Evolutionary conservation across 2,888 invertebrate species (phyloP).

Genomic region (Cheiracanthium punctorium): DNA sequence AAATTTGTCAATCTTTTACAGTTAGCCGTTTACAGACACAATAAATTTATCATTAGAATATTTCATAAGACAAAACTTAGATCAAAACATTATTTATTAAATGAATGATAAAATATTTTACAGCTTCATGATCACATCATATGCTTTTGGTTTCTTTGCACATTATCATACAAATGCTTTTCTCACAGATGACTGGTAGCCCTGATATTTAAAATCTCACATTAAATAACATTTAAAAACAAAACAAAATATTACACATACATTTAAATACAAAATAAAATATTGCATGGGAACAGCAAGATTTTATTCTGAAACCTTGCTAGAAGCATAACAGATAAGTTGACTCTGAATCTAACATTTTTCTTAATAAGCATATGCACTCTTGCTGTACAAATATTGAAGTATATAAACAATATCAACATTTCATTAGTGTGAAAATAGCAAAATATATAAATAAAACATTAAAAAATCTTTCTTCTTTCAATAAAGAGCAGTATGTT

Average conservation of each 20-base stretch:
- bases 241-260: background rate
- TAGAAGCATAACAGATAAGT: background rate
- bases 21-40: no score
- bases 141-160: constrained; percentile 26
- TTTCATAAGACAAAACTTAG: background rate
- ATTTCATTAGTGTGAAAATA: background rate
- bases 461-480: no score
- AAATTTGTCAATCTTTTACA: no score
- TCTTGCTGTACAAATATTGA: background rate
- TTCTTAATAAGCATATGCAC: background rate
- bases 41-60: no score
- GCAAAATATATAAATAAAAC: no score
- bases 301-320: background rate
- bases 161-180: constrained; percentile 56
- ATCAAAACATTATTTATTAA: constrained; percentile 64
- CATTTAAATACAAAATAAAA: background rate
- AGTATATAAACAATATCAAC: background rate
- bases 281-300: background rate
- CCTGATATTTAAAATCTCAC: constrained; percentile 36
- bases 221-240: background rate
- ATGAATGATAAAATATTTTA: constrained; percentile 68
- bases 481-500: no score
- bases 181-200: constrained; percentile 59
- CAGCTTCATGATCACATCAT: constrained; percentile 51
- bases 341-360: constrained; percentile 1